Conservation (phyloP, 2,797 vertebrate genomes). For the Poecilia picta region DNA sequence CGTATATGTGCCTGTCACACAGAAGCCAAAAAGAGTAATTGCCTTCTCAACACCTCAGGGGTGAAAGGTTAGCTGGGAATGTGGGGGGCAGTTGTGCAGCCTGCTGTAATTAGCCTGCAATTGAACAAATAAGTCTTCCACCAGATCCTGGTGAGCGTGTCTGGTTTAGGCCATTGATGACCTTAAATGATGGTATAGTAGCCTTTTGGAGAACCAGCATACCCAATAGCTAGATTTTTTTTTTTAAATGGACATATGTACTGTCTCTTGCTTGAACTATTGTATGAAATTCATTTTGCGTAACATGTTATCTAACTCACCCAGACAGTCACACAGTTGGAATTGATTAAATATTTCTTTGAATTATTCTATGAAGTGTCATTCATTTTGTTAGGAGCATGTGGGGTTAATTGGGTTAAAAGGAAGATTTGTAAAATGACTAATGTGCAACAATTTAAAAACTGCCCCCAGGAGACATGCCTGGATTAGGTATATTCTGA, state of each 20-base stretch:
- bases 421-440: conserved; percentile 44
- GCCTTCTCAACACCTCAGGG: conserved; percentile 77
- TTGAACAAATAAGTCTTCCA: conserved; percentile 69
- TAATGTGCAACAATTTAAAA: conserved; percentile 49
- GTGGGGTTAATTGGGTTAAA: conserved; percentile 62
- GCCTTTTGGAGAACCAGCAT: conserved; percentile 33
- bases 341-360: conserved; percentile 35
- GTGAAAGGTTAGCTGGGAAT: conserved; percentile 78
- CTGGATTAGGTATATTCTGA: conserved; percentile 32
- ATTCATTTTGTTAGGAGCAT: conserved; percentile 53
- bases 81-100: conserved; percentile 70
- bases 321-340: conserved; percentile 27
- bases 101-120: conserved; percentile 71
- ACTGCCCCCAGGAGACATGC: conserved; percentile 51
- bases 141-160: conserved; percentile 37
- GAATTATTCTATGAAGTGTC: conserved; percentile 41
- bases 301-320: conserved; percentile 13
- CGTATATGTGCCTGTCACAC: conserved; percentile 70
- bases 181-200: conserved; percentile 47
- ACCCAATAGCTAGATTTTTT: conserved; percentile 16
- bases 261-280: neutral
- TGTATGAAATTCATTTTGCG: conserved; percentile 25
- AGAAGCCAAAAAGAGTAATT: conserved; percentile 83
- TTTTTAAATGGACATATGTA: conserved; percentile 20
- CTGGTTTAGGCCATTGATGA: conserved; percentile 44